Base-by-base conservation (phyloP, 2,797 vertebrate species). In the Poeciliopsis infans region DNA sequence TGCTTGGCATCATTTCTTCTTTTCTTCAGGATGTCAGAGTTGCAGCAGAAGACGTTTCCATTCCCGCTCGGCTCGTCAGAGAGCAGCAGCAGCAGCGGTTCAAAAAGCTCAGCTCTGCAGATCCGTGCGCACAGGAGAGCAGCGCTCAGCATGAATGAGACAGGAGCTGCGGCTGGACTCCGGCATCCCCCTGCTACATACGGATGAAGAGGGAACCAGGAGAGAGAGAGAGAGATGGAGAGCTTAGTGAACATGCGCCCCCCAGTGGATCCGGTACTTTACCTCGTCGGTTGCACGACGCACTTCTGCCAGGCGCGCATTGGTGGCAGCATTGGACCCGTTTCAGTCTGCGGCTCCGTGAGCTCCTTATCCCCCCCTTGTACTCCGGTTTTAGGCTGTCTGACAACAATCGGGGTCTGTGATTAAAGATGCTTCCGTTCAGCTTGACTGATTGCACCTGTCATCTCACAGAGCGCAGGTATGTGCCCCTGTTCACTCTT, bases 61-160 rank as follows among this genome's bases (percentile, higher is more conserved):
- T 87, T 87, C 89, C 87, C 83, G 75, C 76, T 66, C 68, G 82
- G 79, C 75, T 86, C 61, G 80, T 82, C 78, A 81, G 64, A 61
- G 80, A 78, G 85, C 81, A 77, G 81, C 81, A 78, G 78, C 81
- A 79, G 81, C 84, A 61, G 49, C 81, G 85, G 76, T 72, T 87
- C 86, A 53, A 82, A 61, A 69, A 86, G 90, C 91, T 90, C 89
- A 83, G 88, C 88, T 90, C 89, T 83, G 91, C 90, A 83, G 92
- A 47, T 93, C 88, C 74, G 89, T 91, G 91, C 87, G 93, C 85
- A 88, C 89, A 83, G 87, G 86, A 92, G 89, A 91, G 89, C 91
- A 92, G 88, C 92, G 91, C 90, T 84, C 92, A 91, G 91, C 93
- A 91, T 94, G 94, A 93, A 94, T 93, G 91, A 91, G 85, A 90